Evolutionary conservation across 2,888 invertebrate species (phyloP).

Genomic region (Drosophila putrida): DNA sequence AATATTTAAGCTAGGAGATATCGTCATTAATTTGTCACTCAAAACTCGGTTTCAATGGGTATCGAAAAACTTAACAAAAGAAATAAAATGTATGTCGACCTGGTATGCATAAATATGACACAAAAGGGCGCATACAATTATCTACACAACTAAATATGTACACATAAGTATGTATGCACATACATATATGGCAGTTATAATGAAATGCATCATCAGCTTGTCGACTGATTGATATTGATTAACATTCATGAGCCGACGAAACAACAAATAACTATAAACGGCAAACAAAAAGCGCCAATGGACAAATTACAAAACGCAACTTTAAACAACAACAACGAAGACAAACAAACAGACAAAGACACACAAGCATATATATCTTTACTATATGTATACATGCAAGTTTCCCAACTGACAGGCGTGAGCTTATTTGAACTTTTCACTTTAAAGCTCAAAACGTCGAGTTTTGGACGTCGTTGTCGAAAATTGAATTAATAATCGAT

Average conservation of each 20-base stretch:
- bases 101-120: constrained; percentile 46
- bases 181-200: constrained; percentile 37
- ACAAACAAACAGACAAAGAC: neutral
- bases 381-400: constrained; percentile 39
- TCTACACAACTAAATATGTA: constrained; percentile 11
- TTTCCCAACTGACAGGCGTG: constrained; percentile 57
- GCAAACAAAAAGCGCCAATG: constrained; percentile 46
- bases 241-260: constrained; percentile 60
- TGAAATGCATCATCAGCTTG: constrained; percentile 66
- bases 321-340: constrained; percentile 34
- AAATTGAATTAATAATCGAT: constrained; percentile 61
- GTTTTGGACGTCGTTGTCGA: constrained; percentile 28
- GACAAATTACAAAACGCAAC: constrained; percentile 69
- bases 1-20: constrained; percentile 1
- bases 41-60: constrained; percentile 7
- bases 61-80: constrained; percentile 18
- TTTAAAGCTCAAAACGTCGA: constrained; percentile 35
- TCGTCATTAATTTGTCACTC: neutral
- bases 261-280: constrained; percentile 41
- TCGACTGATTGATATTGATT: constrained; percentile 69
- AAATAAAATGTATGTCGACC: constrained; percentile 43
- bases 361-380: constrained; percentile 5
- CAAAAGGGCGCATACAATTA: constrained; percentile 59
- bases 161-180: neutral
- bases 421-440: constrained; percentile 51